These are phyloP conservation scores for Nemotelus nigrinus DNA, from an alignment of 2,888 invertebrate species.

Conservation along the genomic window DNA sequence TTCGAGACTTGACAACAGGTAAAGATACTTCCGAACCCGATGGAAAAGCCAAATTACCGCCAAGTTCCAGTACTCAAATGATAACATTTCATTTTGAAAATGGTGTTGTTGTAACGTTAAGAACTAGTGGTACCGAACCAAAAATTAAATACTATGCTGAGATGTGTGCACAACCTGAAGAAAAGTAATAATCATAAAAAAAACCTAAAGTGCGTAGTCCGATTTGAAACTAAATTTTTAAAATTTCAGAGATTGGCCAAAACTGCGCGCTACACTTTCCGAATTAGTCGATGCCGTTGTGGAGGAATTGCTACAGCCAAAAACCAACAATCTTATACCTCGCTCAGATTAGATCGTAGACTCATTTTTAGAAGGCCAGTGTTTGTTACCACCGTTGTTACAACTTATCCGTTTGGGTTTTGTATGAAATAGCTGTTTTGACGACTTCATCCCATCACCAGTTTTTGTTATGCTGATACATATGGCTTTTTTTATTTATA, in stretches of 20 bases:
- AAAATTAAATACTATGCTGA: conserved; percentile 99
- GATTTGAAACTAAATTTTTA: background rate
- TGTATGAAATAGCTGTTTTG: background rate
- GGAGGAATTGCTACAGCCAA: conserved; percentile 83
- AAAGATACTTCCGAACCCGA: conserved; percentile 76
- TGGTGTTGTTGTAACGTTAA: conserved; percentile 85
- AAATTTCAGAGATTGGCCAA: conserved; percentile 73
- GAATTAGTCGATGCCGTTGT: conserved; percentile 83
- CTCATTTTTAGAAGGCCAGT: background rate
- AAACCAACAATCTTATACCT: conserved; percentile 70
- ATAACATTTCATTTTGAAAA: conserved; percentile 91
- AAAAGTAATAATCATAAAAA: conserved; percentile 65
- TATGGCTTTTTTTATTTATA: no score
- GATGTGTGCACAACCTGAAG: conserved; percentile 75
- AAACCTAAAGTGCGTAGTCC: background rate
- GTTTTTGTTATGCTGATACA: background rate
- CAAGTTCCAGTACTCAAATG: conserved; percentile 82
- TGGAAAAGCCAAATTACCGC: conserved; percentile 76
- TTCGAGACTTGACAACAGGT: conserved; percentile 90
- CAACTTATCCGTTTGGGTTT: background rate
- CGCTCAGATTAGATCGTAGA: conserved; percentile 43
- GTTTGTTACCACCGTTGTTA: conserved; percentile 1
- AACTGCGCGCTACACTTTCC: conserved; percentile 70
- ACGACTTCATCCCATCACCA: background rate
- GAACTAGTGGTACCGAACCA: conserved; percentile 98